Percentiles rank a stretch among this genome's conserved stretches.
These are phyloP conservation scores for Cremastinae sp. DNA, from an alignment of 2,888 invertebrate species.

Conservation along the genomic window DNA sequence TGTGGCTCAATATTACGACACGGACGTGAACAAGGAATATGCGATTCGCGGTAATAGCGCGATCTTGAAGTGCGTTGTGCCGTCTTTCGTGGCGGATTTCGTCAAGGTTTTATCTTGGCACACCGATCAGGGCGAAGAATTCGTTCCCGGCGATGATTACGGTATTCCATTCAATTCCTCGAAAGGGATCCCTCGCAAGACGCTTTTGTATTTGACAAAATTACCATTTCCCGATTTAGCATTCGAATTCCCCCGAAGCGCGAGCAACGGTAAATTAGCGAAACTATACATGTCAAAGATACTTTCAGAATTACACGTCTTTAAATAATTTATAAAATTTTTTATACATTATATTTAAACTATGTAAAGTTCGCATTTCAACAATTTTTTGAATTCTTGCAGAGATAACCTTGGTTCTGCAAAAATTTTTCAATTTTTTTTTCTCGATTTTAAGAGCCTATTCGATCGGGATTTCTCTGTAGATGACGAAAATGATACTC, in stretches of 20 bases:
- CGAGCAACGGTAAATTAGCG: background rate
- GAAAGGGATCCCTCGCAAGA: conserved; percentile 6
- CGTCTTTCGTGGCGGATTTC: conserved; percentile 96
- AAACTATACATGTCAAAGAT: background rate
- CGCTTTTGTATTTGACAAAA: background rate
- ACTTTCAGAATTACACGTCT: too few species aligned
- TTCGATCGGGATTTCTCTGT: too few species aligned
- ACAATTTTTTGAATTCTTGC: too few species aligned
- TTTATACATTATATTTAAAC: too few species aligned
- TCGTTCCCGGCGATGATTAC: conserved; percentile 85
- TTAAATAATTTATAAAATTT: too few species aligned
- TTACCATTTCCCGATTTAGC: conserved; percentile 13
- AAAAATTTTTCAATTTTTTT: too few species aligned
- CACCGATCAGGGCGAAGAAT: conserved; percentile 89
- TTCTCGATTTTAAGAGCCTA: too few species aligned
- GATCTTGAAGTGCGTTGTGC: conserved; percentile 93
- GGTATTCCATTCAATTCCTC: conserved; percentile 79
- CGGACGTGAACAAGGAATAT: conserved; percentile 93
- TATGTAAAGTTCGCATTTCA: too few species aligned
- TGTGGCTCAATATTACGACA: conserved; percentile 90
- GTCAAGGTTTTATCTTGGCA: conserved; percentile 94
- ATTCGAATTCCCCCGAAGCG: conserved; percentile 40
- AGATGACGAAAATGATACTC: too few species aligned
- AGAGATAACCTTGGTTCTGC: too few species aligned
- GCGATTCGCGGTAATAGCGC: conserved; percentile 94